Evolutionary conservation across 2,888 invertebrate species (phyloP).

Genomic region (Brenthis daphne): DNA sequence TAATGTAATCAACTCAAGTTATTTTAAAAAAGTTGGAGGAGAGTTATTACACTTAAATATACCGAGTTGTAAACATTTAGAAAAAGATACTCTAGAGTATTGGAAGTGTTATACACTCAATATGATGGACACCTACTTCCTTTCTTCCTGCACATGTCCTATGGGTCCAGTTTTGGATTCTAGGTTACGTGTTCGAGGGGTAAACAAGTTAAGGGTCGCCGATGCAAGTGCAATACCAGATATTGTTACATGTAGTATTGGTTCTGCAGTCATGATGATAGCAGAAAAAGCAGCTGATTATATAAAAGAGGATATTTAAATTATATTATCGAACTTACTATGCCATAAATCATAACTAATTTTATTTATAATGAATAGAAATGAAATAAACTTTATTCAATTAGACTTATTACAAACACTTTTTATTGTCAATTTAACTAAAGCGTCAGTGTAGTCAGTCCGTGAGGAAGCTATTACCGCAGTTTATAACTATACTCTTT

Average conservation of each 20-base stretch:
- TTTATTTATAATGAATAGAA: no score
- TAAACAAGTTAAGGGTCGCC: slow-evolving; percentile 75
- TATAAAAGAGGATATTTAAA: slow-evolving; percentile 74
- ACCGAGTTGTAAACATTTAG: slow-evolving; percentile 36
- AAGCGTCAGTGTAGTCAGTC: no score
- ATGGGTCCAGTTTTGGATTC: slow-evolving; percentile 52
- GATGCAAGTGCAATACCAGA: slow-evolving; percentile 91
- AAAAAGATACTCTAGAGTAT: slow-evolving; percentile 34
- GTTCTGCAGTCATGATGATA: slow-evolving; percentile 89
- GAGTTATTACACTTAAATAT: slow-evolving; percentile 43
- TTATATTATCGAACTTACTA: not conserved
- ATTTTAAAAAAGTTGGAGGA: slow-evolving; percentile 43
- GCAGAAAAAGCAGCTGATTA: slow-evolving; percentile 90
- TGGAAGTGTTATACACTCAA: slow-evolving; percentile 47
- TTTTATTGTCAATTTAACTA: no score
- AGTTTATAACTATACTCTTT: no score
- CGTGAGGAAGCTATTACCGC: no score
- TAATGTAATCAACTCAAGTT: slow-evolving; percentile 44
- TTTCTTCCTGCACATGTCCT: slow-evolving; percentile 49
- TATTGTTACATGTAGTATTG: slow-evolving; percentile 88
- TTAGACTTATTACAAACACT: no score
- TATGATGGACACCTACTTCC: slow-evolving; percentile 46
- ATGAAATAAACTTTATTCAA: no score
- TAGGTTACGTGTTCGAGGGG: slow-evolving; percentile 44
- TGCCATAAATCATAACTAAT: no score